A percentile compares a stretch with the other conserved stretches of the same genome.
Evolutionary conservation across 2,888 invertebrate genomes (phyloP).

Genomic region (Chloroclystis v-ata): DNA sequence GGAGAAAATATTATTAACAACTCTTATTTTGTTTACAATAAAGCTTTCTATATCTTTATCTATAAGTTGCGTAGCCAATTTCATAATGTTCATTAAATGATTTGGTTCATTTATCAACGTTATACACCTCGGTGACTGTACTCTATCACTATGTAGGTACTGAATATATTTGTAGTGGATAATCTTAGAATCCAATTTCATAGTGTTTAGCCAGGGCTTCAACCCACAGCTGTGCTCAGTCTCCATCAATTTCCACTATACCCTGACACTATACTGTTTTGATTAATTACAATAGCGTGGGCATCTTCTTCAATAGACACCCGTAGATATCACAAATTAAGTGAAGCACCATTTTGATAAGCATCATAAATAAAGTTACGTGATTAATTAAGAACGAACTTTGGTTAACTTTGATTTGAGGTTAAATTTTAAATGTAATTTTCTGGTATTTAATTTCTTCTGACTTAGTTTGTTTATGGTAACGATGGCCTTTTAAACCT

Average conservation of each 20-base stretch:
- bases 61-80: no score
- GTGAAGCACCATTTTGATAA: not conserved
- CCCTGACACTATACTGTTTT: constrained; percentile 37
- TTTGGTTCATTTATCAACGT: no score
- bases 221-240: constrained; percentile 39
- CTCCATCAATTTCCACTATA: constrained; percentile 45
- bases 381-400: not conserved
- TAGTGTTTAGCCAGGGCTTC: constrained; percentile 33
- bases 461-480: no score
- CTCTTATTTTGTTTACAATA: no score
- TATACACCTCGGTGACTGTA: no score
- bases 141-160: not conserved
- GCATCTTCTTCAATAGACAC: constrained; percentile 3
- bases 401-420: no score
- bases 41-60: no score
- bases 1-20: no score
- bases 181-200: constrained; percentile 39
- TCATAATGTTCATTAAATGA: no score
- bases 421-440: no score
- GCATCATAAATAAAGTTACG: not conserved
- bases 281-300: constrained; percentile 41
- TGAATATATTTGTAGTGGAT: constrained; percentile 14
- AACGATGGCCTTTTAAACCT: no score
- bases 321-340: constrained; percentile 6
- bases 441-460: no score